A percentile compares a stretch with the other conserved stretches of the same genome.
These are phyloP conservation scores for Hyaena hyaena DNA, from an alignment of 2,113 vertebrate genomes.

Conservation along the genomic window DNA sequence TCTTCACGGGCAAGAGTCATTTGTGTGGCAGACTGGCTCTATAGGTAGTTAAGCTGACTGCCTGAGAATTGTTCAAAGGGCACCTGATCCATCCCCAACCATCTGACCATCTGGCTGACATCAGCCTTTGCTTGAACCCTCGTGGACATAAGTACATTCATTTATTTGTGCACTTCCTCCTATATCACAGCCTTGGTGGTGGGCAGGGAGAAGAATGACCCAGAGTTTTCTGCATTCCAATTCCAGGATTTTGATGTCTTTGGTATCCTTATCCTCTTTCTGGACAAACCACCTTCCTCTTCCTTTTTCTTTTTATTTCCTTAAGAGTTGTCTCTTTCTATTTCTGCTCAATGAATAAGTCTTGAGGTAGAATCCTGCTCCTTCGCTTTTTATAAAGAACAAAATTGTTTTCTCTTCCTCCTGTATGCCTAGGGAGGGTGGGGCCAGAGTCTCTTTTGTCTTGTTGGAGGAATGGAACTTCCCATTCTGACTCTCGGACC, in stretches of 20 bases:
- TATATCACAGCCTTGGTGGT: not conserved
- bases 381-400: constrained; percentile 9
- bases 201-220: not conserved
- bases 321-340: not conserved
- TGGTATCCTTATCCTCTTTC: not conserved
- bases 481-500: not conserved
- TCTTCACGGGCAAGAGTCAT: not conserved
- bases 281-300: not conserved
- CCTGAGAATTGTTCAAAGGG: not conserved
- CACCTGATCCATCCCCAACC: not conserved
- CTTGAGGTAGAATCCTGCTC: not conserved
- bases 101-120: not conserved
- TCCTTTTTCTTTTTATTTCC: not conserved
- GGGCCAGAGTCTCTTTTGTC: not conserved
- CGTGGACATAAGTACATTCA: not conserved
- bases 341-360: constrained; percentile 10
- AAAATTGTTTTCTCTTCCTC: not conserved
- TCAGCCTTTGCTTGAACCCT: not conserved
- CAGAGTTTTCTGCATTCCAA: not conserved
- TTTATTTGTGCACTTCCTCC: not conserved
- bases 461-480: not conserved
- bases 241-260: not conserved
- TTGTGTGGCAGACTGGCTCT: not conserved
- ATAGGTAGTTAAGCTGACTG: not conserved
- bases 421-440: not conserved